Evolutionary conservation across 2,888 invertebrate genomes (phyloP).

Genomic region (Amphipyra berbera): DNA sequence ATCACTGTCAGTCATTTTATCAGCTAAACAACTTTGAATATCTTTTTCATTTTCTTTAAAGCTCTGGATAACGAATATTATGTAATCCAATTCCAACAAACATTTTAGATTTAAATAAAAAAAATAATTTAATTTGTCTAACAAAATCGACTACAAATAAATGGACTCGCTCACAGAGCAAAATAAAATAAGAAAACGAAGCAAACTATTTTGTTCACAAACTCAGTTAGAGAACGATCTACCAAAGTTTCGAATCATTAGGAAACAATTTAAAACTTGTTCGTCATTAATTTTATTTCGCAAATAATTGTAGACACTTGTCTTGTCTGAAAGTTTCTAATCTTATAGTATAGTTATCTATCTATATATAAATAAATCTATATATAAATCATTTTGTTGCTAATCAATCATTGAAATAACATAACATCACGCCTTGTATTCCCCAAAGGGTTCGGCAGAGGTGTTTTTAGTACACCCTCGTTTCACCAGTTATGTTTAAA

Average conservation of each 20-base stretch:
- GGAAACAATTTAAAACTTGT: slow-evolving; percentile 26
- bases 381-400: no score
- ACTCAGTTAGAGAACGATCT: slow-evolving; percentile 25
- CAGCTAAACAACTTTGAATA: no score
- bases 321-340: neutral
- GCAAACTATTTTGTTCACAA: slow-evolving; percentile 27
- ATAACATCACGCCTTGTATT: no score
- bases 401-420: no score
- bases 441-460: no score
- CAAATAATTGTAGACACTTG: neutral
- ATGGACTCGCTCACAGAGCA: slow-evolving; percentile 2
- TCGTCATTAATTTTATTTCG: slow-evolving; percentile 14
- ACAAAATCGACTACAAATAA: slow-evolving; percentile 8
- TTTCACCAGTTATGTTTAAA: no score
- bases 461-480: no score
- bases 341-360: no score
- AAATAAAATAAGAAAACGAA: slow-evolving; percentile 31
- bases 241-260: slow-evolving; percentile 32
- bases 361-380: no score
- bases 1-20: no score
- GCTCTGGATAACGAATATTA: neutral
- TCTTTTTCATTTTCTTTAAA: no score
- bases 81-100: slow-evolving; percentile 6
- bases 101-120: slow-evolving; percentile 13
- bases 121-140: slow-evolving; percentile 10